phyloP scores from a whole-genome alignment of 2,888 invertebrate species.

The Unio pictorum region DNA sequence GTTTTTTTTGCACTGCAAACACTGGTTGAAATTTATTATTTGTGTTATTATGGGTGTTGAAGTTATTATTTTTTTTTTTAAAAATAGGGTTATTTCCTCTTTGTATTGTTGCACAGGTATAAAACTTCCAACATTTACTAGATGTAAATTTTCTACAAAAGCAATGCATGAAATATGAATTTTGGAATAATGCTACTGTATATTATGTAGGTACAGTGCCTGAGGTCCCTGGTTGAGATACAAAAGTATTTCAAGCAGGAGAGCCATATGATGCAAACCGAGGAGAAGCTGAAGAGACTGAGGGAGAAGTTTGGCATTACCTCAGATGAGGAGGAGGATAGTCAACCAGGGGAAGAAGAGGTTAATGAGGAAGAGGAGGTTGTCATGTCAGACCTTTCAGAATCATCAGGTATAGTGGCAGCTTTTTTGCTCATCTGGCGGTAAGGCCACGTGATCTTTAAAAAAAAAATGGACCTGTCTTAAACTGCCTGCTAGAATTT shows the following conservation, averaged over 20 bases:
- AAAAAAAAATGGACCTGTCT: too few relatives aligned
- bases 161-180: neutral
- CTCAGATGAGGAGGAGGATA: conserved; percentile 38
- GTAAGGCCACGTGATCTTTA: too few relatives aligned
- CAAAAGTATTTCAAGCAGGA: conserved; percentile 55
- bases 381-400: conserved; percentile 55
- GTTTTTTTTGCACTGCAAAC: too few relatives aligned
- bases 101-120: too few relatives aligned
- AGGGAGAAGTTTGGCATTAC: conserved; percentile 73
- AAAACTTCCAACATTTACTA: neutral
- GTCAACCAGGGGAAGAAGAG: conserved; percentile 23
- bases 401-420: conserved; percentile 30
- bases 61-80: too few relatives aligned
- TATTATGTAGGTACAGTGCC: conserved; percentile 42
- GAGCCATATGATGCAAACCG: conserved; percentile 71
- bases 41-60: too few relatives aligned
- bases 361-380: conserved; percentile 48
- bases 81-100: too few relatives aligned
- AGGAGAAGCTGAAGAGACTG: conserved; percentile 74
- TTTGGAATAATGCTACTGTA: neutral
- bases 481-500: too few relatives aligned
- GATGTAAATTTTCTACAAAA: neutral
- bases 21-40: too few relatives aligned
- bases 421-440: too few relatives aligned
- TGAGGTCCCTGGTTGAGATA: conserved; percentile 72